Evolutionary conservation across 2,113 vertebrate species (phyloP).

Genomic region (Tiliqua scincoides): DNA sequence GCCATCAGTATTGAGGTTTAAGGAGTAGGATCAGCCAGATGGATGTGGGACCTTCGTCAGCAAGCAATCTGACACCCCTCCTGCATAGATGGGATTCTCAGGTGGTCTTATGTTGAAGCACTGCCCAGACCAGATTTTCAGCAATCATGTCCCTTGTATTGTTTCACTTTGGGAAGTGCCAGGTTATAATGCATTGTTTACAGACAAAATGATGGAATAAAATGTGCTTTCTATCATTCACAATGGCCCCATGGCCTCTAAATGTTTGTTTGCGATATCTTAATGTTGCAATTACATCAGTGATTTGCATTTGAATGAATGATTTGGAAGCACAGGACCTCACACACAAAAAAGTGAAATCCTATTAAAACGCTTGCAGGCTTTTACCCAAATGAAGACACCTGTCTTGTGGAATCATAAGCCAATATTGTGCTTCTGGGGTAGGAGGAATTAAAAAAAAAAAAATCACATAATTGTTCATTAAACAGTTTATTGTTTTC

Average conservation of each 20-base stretch:
- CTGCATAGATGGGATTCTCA: neutral
- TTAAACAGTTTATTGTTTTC: neutral
- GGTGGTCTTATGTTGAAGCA: neutral
- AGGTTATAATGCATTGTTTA: neutral
- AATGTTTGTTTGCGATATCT: neutral
- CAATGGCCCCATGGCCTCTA: neutral
- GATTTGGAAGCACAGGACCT: neutral
- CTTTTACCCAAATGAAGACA: neutral
- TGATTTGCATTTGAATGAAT: conserved; percentile 5
- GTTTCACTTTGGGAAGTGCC: neutral
- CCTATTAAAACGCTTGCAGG: neutral
- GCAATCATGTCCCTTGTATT: too few relatives aligned
- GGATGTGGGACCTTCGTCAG: too few relatives aligned
- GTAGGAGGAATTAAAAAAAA: neutral
- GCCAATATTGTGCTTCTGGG: neutral
- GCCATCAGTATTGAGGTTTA: too few relatives aligned
- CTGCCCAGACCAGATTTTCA: neutral
- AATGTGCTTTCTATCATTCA: neutral
- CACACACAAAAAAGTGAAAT: neutral
- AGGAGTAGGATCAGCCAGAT: too few relatives aligned
- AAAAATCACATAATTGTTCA: neutral
- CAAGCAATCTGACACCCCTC: too few relatives aligned
- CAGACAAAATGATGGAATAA: neutral
- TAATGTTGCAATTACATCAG: neutral
- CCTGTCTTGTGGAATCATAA: neutral